phyloP scores from a whole-genome alignment of 1,140 invertebrate genomes.

The Cotesia glomerata region DNA sequence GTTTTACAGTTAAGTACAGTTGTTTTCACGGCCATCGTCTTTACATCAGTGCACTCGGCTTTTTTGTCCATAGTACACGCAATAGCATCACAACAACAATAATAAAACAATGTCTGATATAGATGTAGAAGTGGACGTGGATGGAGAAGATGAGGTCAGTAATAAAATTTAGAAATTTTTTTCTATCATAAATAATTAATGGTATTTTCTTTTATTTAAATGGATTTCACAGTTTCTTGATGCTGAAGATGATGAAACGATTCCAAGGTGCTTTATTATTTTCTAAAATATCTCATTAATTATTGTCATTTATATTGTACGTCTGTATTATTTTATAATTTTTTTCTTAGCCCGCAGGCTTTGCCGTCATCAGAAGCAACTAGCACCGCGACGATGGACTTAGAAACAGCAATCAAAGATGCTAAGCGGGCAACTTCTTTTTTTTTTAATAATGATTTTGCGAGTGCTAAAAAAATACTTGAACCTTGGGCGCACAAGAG shows the following conservation, averaged over 20 bases:
- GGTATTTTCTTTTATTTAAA: slow-evolving; percentile 7
- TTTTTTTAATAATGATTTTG: slow-evolving; percentile 90
- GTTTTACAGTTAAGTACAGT: no score
- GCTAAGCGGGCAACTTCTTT: slow-evolving; percentile 75
- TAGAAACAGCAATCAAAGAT: slow-evolving; percentile 73
- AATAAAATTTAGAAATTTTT: not conserved
- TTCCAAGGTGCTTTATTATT: no score
- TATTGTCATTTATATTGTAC: not conserved
- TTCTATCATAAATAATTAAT: slow-evolving; percentile 5
- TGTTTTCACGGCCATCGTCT: no score
- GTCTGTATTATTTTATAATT: not conserved
- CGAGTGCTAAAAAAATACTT: slow-evolving; percentile 77
- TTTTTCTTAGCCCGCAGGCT: not conserved
- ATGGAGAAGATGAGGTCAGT: slow-evolving; percentile 56
- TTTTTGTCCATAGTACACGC: no score
- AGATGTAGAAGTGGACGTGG: slow-evolving; percentile 48
- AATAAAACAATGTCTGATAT: slow-evolving; percentile 50
- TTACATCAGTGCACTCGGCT: no score
- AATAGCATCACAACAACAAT: no score
- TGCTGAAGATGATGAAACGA: not conserved
- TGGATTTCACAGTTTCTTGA: slow-evolving; percentile 15
- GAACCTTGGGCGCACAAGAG: slow-evolving; percentile 80
- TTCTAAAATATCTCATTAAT: not conserved
- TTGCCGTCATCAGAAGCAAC: slow-evolving; percentile 44
- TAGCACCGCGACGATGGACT: slow-evolving; percentile 60